Base-by-base conservation (phyloP, 2,113 vertebrate species). In the Equus quagga region DNA sequence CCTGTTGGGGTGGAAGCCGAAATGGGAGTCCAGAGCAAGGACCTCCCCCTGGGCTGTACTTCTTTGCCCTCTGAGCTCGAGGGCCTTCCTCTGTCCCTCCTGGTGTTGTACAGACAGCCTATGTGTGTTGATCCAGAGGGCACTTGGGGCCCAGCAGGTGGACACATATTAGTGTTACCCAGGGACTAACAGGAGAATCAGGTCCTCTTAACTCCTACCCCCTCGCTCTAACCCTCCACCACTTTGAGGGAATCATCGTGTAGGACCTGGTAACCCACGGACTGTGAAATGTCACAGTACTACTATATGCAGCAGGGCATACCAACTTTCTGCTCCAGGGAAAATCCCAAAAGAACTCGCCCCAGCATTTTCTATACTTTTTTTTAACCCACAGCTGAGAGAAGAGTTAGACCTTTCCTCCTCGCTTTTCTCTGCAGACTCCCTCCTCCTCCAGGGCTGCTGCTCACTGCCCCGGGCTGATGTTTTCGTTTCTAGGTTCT, bases 41-140 rank as follows among this genome's bases (percentile, higher is more conserved):
- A 49, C 23, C 13, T 10, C 67, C 76, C 28, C 0, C 0, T 8
- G 11, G 78, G 18, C 69, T 88, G 80, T 15, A 36, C 2, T 26
- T 46, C 46, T 56, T 65, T 21, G 24, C n/a, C 33, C 15, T 23
- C 69, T 13, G 79, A 72, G 31, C 36, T 31, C 11, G 2, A 69
- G 46, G 41, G 13, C 28, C 81, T 62, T 9, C 2, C 56, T 41
- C 41, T 33, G 5, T 46, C 24, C 46, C 21, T 54, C 33, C 85
- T 33, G 7, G 23, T 24, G 13, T 26, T 46, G 44, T 19, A 2
- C 13, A 49, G 81, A 65, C 12, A 65, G 18, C 23, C 46, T 1
- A 0, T 0, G 8, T 19, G 1, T 19, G n/a, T 26, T 10, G 19
- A 41, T 28, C 54, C 26, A 2, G 26, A 41, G 36, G 76, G 36